Conservation (phyloP, 2,797 vertebrate genomes). For the Silurus lanzhouensis region DNA sequence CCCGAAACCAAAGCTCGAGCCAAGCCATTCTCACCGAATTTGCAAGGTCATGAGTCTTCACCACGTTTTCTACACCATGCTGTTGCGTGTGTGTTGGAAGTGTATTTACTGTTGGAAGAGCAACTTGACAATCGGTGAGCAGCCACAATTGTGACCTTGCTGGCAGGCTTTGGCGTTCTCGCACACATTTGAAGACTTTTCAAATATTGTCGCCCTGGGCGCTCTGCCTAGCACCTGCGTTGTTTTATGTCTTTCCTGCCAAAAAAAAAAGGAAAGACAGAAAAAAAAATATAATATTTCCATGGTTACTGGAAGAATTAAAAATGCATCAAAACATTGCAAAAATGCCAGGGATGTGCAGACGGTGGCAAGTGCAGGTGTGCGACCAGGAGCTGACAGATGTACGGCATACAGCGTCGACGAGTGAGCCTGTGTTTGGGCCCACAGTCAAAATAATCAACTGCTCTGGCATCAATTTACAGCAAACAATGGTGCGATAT, state of each 20-base stretch:
- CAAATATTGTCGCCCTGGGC: conserved; percentile 70
- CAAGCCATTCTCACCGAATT: conserved; percentile 12
- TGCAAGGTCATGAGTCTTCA: conserved; percentile 44
- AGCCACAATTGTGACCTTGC: conserved; percentile 64
- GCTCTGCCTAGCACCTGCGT: conserved; percentile 65
- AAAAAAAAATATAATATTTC: conserved; percentile 56
- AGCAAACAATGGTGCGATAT: conserved; percentile 66
- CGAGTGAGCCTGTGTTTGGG: conserved; percentile 41
- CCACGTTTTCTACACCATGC: conserved; percentile 15
- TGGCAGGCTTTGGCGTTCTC: conserved; percentile 56
- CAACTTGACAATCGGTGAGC: conserved; percentile 48
- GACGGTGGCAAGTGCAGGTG: conserved; percentile 54
- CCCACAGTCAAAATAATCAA: conserved; percentile 63
- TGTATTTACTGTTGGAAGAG: conserved; percentile 51
- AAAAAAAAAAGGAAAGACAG: conserved; percentile 33
- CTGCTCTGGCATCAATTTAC: conserved; percentile 66
- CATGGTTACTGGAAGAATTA: conserved; percentile 71
- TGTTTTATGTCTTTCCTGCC: conserved; percentile 62
- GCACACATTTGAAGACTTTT: conserved; percentile 67
- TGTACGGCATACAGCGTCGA: conserved; percentile 61
- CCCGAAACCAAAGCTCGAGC: conserved; percentile 21
- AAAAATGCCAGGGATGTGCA: conserved; percentile 59
- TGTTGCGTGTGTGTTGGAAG: conserved; percentile 26
- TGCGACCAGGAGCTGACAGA: conserved; percentile 58
- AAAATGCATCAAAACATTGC: conserved; percentile 70